Conservation (phyloP, 2,797 vertebrate genomes). For the Pelochelys cantorii region DNA sequence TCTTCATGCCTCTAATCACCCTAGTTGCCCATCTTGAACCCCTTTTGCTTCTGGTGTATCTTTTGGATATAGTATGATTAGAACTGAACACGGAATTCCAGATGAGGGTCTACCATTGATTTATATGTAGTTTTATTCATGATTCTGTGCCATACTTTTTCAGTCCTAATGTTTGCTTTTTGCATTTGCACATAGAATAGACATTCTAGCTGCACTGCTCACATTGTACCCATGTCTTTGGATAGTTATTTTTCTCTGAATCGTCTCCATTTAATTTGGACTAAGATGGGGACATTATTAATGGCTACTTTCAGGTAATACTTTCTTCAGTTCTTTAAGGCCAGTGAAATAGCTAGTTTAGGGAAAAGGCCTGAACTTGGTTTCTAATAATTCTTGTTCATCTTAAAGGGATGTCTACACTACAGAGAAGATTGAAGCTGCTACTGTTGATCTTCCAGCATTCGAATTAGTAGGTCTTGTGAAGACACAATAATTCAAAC, state of each 20-base stretch:
- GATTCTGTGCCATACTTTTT: conserved; percentile 38
- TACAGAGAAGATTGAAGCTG: too few relatives aligned
- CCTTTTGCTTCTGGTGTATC: neutral
- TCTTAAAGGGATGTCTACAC: neutral
- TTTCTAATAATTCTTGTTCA: neutral
- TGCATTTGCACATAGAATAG: neutral
- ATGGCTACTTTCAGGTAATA: neutral
- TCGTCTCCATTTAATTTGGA: conserved; percentile 12
- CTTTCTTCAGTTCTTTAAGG: neutral
- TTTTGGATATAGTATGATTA: conserved; percentile 31
- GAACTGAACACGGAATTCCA: conserved; percentile 48
- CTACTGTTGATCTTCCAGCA: too few relatives aligned
- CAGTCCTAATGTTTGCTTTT: conserved; percentile 28
- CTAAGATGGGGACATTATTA: neutral
- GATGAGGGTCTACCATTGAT: neutral
- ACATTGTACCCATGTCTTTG: neutral
- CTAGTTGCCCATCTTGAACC: neutral
- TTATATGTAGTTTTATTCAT: neutral
- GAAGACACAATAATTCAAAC: too few relatives aligned
- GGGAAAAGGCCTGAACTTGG: neutral
- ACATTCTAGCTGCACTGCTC: conserved; percentile 7
- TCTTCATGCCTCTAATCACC: conserved; percentile 2
- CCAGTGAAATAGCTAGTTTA: neutral
- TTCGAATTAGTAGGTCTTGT: too few relatives aligned
- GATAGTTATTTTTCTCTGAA: neutral